These are phyloP conservation scores for Isaurus tuberculatus DNA, from an alignment of 92 coral and sea anemone species.

Conservation along the genomic window DNA sequence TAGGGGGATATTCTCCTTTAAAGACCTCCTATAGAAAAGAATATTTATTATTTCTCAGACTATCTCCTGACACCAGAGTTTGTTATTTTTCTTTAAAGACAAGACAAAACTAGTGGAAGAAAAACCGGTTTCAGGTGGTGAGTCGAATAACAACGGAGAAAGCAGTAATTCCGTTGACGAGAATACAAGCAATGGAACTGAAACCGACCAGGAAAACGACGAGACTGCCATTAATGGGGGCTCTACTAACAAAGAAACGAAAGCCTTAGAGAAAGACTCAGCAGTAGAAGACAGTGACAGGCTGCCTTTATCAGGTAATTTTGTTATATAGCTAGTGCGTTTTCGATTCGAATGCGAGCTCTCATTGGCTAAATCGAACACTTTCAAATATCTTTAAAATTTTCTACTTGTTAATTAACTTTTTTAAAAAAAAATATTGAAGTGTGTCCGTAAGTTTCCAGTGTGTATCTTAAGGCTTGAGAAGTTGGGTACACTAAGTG, in stretches of 20 bases:
- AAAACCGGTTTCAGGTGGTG: background rate
- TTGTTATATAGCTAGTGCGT: too few species aligned
- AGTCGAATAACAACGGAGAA: background rate
- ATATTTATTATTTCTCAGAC: too few species aligned
- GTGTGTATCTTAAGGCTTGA: too few species aligned
- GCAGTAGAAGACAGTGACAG: constrained; percentile 5
- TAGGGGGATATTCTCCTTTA: background rate
- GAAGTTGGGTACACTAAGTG: too few species aligned
- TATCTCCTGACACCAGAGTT: background rate
- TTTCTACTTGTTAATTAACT: too few species aligned
- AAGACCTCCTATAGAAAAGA: background rate
- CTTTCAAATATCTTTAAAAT: too few species aligned
- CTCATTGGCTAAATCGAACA: background rate
- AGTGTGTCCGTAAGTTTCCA: too few species aligned
- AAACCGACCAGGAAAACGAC: background rate
- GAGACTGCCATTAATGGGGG: background rate
- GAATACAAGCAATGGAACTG: background rate
- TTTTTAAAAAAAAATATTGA: too few species aligned
- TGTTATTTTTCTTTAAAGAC: background rate
- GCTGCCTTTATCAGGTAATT: background rate
- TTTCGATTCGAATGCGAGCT: too few species aligned
- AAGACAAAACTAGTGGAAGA: background rate
- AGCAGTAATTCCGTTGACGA: background rate
- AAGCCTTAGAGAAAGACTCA: background rate
- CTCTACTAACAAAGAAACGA: background rate